phyloP scores from a whole-genome alignment of 2,797 vertebrate species.

The Gadopsis bispinosus region DNA sequence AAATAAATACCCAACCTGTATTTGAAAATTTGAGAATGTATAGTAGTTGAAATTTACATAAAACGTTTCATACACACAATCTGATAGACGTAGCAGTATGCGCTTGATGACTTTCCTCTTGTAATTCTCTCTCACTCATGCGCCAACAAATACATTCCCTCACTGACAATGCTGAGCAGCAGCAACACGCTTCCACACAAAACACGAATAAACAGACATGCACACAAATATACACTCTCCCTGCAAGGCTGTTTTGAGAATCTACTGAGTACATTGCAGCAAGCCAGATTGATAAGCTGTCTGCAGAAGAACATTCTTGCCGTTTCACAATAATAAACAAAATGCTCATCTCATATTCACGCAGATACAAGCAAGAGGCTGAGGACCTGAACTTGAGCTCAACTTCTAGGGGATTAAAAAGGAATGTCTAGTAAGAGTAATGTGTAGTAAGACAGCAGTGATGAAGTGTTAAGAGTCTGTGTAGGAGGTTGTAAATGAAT shows the following conservation, averaged over 20 bases:
- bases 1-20: not conserved
- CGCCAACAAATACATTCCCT: not conserved
- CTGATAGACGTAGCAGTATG: not conserved
- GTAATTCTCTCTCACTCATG: not conserved
- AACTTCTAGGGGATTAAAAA: not conserved
- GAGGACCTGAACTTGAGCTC: not conserved
- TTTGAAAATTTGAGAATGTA: not conserved
- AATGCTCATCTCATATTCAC: conserved; percentile 1
- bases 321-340: conserved; percentile 25
- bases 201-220: not conserved
- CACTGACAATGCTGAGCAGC: conserved; percentile 2
- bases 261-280: conserved; percentile 19
- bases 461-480: not conserved
- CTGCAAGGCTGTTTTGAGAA: conserved; percentile 1
- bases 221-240: not conserved
- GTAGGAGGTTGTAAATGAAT: not conserved
- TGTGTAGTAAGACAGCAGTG: not conserved
- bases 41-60: not conserved
- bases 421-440: not conserved
- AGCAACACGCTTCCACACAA: not conserved
- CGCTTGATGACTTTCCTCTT: not conserved
- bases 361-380: not conserved
- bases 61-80: not conserved
- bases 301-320: not conserved
- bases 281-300: conserved; percentile 22